phyloP scores from a whole-genome alignment of 2,797 vertebrate genomes.

The Parauchenoglanis punctatus region DNA sequence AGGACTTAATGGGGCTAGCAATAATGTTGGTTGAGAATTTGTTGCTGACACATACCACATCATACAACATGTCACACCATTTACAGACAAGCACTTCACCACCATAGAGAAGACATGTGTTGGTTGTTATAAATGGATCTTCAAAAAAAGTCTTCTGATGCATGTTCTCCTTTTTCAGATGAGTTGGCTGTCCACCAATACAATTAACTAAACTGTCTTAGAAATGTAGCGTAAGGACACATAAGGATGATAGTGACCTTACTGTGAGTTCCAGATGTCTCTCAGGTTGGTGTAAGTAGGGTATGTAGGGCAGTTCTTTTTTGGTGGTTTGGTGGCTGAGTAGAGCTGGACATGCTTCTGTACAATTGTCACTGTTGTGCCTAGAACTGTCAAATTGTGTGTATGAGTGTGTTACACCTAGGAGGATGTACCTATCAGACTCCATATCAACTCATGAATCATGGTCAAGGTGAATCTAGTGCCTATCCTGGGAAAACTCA shows the following conservation, averaged over 20 bases:
- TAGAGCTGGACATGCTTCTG: not conserved
- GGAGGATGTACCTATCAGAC: constrained; percentile 7
- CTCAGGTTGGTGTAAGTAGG: not conserved
- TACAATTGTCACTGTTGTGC: constrained; percentile 7
- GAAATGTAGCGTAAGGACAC: not conserved
- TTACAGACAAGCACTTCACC: not conserved
- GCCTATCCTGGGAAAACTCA: not conserved
- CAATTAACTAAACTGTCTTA: not conserved
- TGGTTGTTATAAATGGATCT: not conserved
- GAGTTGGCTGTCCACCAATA: not conserved
- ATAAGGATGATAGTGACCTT: not conserved
- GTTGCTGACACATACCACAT: not conserved
- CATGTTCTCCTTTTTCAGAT: not conserved
- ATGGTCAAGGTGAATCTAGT: not conserved
- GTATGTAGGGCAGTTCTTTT: not conserved
- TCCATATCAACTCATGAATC: not conserved
- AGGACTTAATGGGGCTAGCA: not conserved
- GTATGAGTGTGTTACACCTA: constrained; percentile 12
- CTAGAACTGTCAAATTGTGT: constrained; percentile 12
- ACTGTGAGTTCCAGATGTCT: not conserved
- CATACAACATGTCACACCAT: not conserved
- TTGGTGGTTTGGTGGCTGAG: not conserved
- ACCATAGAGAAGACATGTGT: not conserved
- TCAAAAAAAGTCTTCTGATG: not conserved
- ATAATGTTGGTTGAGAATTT: not conserved